phyloP scores from a whole-genome alignment of 2,888 invertebrate species.

The Netelia virgata region DNA sequence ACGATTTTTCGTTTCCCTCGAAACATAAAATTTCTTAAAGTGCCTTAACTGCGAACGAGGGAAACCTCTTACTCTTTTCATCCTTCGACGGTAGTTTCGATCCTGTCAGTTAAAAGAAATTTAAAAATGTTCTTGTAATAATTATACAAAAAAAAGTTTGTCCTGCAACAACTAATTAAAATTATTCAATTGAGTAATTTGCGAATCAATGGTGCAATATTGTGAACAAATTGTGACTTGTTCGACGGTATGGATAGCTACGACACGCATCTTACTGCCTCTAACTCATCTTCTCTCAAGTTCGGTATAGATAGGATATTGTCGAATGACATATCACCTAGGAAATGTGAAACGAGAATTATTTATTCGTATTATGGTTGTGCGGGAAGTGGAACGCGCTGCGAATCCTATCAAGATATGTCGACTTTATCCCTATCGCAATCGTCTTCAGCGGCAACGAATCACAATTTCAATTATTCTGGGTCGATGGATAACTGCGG shows the following conservation, averaged over 20 bases:
- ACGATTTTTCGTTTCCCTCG: constrained; percentile 71
- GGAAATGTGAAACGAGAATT: constrained; percentile 66
- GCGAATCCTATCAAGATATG: constrained; percentile 72
- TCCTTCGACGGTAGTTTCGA: constrained; percentile 6
- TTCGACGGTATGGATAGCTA: constrained; percentile 55
- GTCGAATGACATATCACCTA: constrained; percentile 84
- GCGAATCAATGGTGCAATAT: constrained; percentile 11
- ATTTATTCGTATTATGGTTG: constrained; percentile 60
- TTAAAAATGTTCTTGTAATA: no score
- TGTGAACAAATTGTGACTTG: constrained; percentile 8
- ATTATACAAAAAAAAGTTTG: neutral
- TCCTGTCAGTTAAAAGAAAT: neutral
- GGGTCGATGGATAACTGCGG: constrained; percentile 74
- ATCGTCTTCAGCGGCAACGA: constrained; percentile 29
- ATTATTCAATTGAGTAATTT: neutral
- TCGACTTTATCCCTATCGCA: constrained; percentile 69
- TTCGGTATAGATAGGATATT: constrained; percentile 91
- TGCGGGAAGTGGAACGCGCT: constrained; percentile 75
- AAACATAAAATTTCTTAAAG: constrained; percentile 70
- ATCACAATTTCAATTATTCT: constrained; percentile 65
- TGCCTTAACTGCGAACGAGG: constrained; percentile 1
- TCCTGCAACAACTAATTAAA: neutral
- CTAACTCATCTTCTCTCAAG: constrained; percentile 83
- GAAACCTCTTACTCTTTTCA: constrained; percentile 24
- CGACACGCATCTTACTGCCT: constrained; percentile 44